phyloP scores from a whole-genome alignment of 2,797 vertebrate genomes.

The Rhynchotus rufescens region DNA sequence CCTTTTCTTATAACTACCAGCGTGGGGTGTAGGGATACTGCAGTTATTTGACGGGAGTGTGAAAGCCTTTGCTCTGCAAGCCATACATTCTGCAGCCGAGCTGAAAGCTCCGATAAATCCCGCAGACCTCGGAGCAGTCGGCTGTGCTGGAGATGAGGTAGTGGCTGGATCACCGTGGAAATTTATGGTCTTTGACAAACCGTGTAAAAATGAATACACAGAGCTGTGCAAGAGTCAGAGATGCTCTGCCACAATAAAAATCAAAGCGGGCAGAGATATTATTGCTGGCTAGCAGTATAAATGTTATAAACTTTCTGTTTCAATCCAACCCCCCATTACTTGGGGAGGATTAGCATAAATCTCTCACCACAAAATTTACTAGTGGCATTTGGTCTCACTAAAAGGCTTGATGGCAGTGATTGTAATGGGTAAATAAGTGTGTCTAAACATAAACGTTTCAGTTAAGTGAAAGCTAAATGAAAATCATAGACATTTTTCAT shows the following conservation, averaged over 20 bases:
- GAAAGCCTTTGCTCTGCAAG: slow-evolving; percentile 13
- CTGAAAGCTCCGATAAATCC: slow-evolving; percentile 18
- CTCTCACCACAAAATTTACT: not conserved
- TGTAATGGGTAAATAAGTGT: not conserved
- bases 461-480: not conserved
- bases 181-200: slow-evolving; percentile 30
- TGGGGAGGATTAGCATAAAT: not conserved
- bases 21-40: not conserved
- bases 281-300: not conserved
- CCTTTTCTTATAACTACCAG: not conserved
- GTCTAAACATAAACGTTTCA: not conserved
- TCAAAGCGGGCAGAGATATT: not conserved
- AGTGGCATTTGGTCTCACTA: not conserved
- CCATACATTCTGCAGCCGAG: not conserved
- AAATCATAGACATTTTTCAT: not conserved
- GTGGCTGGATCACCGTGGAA: not conserved
- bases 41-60: not conserved
- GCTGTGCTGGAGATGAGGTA: slow-evolving; percentile 42
- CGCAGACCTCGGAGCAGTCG: slow-evolving; percentile 5
- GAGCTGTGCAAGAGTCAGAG: not conserved
- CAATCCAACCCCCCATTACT: not conserved
- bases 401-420: not conserved
- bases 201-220: not conserved
- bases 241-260: not conserved
- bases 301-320: not conserved